Conservation (phyloP, 2,888 invertebrate genomes). For the Scaptomyza cyrtandrae region DNA sequence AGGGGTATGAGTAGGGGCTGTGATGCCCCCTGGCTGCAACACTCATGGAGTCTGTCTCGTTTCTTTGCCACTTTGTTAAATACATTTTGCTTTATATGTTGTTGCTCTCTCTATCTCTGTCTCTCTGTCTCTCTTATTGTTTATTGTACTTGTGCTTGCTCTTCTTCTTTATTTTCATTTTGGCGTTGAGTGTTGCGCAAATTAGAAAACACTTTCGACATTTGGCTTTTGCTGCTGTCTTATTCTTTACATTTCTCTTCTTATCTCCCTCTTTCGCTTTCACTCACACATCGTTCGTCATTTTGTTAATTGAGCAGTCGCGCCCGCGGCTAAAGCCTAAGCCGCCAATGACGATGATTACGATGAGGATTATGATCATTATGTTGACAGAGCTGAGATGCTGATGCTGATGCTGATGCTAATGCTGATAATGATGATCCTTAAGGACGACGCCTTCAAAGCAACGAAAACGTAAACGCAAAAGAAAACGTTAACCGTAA, state of each 20-base stretch:
- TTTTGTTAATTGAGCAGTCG: conserved; percentile 73
- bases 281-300: conserved; percentile 39
- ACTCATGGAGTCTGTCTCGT: conserved; percentile 27
- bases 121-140: conserved; percentile 21
- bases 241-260: conserved; percentile 7
- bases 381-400: conserved; percentile 21
- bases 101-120: conserved; percentile 1
- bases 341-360: conserved; percentile 18
- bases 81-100: conserved; percentile 67
- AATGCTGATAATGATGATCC: conserved; percentile 32
- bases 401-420: conserved; percentile 2
- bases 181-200: conserved; percentile 62
- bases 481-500: conserved; percentile 25
- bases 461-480: conserved; percentile 18
- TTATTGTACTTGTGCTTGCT: conserved; percentile 22
- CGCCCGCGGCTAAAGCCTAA: conserved; percentile 57
- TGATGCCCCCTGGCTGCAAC: conserved; percentile 24
- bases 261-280: not conserved
- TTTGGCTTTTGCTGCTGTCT: conserved; percentile 54
- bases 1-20: not conserved
- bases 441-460: conserved; percentile 43
- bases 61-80: conserved; percentile 73
- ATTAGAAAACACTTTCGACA: conserved; percentile 77
- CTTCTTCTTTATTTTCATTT: conserved; percentile 19
- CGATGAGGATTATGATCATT: conserved; percentile 5